Percentiles rank a stretch among this genome's conserved stretches.
phyloP scores from a whole-genome alignment of 2,113 vertebrate species.

The Tringa solitaria region DNA sequence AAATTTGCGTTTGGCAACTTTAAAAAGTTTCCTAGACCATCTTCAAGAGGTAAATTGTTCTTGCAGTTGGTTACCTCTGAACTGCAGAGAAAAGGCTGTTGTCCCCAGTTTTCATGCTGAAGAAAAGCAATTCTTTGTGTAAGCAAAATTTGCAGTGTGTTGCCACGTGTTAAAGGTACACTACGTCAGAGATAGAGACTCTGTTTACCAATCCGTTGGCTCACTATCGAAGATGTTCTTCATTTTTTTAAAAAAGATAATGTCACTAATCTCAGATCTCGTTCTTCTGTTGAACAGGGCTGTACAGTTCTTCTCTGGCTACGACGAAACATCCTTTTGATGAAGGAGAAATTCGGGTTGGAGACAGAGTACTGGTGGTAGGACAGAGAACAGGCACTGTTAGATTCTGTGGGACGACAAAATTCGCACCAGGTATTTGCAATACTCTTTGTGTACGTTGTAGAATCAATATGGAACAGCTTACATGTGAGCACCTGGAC shows the following conservation, averaged over 20 bases:
- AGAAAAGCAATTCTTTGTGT: neutral
- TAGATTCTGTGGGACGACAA: conserved; percentile 88
- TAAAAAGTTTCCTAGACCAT: neutral
- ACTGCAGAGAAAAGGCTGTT: neutral
- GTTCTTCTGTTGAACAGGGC: conserved; percentile 51
- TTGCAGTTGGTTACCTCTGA: neutral
- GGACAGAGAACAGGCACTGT: conserved; percentile 91
- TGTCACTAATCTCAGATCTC: neutral
- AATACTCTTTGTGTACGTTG: neutral
- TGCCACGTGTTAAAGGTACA: neutral
- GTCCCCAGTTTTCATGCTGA: neutral
- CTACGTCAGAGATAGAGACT: neutral
- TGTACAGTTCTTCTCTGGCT: conserved; percentile 69
- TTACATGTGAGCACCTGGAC: neutral
- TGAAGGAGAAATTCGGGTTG: conserved; percentile 78
- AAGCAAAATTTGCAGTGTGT: neutral
- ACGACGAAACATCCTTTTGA: conserved; percentile 66
- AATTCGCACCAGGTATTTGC: conserved; percentile 89
- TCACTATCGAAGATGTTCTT: neutral
- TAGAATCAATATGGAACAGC: neutral
- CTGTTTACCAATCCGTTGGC: neutral
- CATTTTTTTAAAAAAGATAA: neutral
- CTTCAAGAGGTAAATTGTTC: neutral
- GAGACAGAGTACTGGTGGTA: conserved; percentile 91
- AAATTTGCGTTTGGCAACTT: neutral